Base-by-base conservation (phyloP, 2,888 invertebrate genomes). In the Mycalesis mineus region DNA sequence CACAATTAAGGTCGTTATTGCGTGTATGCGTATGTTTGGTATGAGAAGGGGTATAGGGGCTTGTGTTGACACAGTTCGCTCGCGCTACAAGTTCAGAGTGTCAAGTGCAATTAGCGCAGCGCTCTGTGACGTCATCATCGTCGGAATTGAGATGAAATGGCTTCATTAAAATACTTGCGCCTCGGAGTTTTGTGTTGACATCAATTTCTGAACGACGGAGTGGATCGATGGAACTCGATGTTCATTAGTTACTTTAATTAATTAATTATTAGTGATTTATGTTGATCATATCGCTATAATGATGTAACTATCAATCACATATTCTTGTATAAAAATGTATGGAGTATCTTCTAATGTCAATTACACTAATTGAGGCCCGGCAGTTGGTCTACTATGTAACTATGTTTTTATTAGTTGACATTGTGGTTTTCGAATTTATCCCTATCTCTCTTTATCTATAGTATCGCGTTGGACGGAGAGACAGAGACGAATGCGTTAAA, bases 71-170 rank as follows among this genome's bases (percentile, higher is more conserved):
- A 70, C 58, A 69, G 66, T 68, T 71, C 65, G 61, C 57, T 54
- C 17, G 58, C 67, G 67, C 63, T 65, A 64, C 58, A 61, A 71
- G 71, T 73, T 73, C 69, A 73, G 61, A 57, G 64, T 71, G 72
- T 71, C 71, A 73, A 71, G 68, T 66, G 66, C 67, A 68, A 68
- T 67, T 67, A 65, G 61, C 59, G 57, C 55, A 59, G 55, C 13
- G 41, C 40, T 57, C 55, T 55, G 41, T 17, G 58, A 62, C 50
- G 42, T 44, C 54, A 33, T 57, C 54, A 15, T 45, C 49, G 17
- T 54, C 47, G 36, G 44, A 31, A 40, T 40, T 45, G 9, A 49
- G 42, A 47, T 50, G 36, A 31, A 55, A 52, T 53, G 53, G 8
- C 39, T 42, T 33, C 13, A 44, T 61, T 61, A 52, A 55, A 49